Percentiles rank a stretch among this genome's conserved stretches.
These are phyloP conservation scores for Phalacrocorax aristotelis DNA, from an alignment of 2,113 vertebrate species.

Conservation along the genomic window DNA sequence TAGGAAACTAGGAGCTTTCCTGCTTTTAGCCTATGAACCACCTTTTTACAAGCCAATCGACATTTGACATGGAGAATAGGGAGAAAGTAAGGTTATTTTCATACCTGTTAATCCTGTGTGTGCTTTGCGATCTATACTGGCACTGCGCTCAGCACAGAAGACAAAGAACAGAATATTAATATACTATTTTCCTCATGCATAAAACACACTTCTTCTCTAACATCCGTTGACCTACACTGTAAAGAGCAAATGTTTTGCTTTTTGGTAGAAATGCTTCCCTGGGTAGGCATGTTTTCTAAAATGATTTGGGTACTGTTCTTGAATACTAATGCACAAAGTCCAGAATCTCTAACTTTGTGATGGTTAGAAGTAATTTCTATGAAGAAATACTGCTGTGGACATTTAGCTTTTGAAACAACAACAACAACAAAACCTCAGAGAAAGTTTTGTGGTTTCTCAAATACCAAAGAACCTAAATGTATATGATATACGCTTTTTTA, in stretches of 20 bases:
- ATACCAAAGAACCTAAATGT: background rate
- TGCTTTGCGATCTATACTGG: background rate
- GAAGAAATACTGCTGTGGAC: background rate
- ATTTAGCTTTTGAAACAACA: conserved; percentile 7
- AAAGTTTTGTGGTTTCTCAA: background rate
- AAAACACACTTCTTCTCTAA: background rate
- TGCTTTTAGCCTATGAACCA: background rate
- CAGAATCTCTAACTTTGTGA: background rate
- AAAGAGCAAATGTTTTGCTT: background rate
- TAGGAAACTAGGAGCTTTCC: conserved; percentile 35
- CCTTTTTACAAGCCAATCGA: background rate
- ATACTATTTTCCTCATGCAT: background rate
- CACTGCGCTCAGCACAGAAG: background rate
- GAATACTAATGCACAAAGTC: background rate
- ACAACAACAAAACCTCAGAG: background rate
- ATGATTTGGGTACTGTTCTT: background rate
- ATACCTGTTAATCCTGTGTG: background rate
- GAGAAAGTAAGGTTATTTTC: background rate
- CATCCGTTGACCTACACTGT: background rate
- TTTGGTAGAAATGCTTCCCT: background rate
- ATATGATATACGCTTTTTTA: background rate
- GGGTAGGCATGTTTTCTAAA: background rate
- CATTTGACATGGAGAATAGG: background rate
- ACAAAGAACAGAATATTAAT: background rate
- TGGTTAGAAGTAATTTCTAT: background rate